phyloP scores from a whole-genome alignment of 2,113 vertebrate species.

The Mormyrus lacerda region DNA sequence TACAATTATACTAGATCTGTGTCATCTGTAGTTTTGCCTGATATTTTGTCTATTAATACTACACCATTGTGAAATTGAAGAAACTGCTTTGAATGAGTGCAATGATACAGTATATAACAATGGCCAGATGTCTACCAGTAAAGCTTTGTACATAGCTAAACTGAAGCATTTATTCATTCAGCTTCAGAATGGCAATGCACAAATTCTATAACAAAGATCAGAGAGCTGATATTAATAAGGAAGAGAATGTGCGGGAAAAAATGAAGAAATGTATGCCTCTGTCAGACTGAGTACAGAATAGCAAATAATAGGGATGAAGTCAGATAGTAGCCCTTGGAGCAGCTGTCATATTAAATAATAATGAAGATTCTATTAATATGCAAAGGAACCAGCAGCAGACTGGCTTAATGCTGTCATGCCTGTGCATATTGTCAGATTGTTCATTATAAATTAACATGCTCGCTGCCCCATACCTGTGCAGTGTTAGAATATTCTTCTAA shows the following conservation, averaged over 20 bases:
- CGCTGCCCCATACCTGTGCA: slow-evolving; percentile 75
- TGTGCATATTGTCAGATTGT: slow-evolving; percentile 78
- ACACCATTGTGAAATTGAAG: not conserved
- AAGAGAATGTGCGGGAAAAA: slow-evolving; percentile 41
- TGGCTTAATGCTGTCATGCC: slow-evolving; percentile 76
- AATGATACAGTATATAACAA: not conserved
- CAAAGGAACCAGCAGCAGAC: slow-evolving; percentile 73
- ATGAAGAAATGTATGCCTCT: slow-evolving; percentile 59
- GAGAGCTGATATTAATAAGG: not conserved
- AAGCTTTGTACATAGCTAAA: not conserved
- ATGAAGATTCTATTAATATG: slow-evolving; percentile 81
- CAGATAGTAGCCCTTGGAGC: slow-evolving; percentile 73
- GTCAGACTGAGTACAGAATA: slow-evolving; percentile 66
- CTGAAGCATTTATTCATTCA: not conserved
- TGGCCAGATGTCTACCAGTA: not conserved
- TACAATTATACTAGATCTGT: not conserved
- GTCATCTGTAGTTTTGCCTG: slow-evolving; percentile 23
- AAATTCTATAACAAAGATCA: slow-evolving; percentile 1
- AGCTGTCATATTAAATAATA: slow-evolving; percentile 83
- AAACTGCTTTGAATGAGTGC: not conserved
- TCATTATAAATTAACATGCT: slow-evolving; percentile 80
- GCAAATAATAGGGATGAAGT: slow-evolving; percentile 71
- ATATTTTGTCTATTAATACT: slow-evolving; percentile 20
- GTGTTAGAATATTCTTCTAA: slow-evolving; percentile 74
- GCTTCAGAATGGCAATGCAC: not conserved